These are phyloP conservation scores for Dolichoris vasculosae DNA, from an alignment of 1,140 invertebrate genomes.

Conservation along the genomic window DNA sequence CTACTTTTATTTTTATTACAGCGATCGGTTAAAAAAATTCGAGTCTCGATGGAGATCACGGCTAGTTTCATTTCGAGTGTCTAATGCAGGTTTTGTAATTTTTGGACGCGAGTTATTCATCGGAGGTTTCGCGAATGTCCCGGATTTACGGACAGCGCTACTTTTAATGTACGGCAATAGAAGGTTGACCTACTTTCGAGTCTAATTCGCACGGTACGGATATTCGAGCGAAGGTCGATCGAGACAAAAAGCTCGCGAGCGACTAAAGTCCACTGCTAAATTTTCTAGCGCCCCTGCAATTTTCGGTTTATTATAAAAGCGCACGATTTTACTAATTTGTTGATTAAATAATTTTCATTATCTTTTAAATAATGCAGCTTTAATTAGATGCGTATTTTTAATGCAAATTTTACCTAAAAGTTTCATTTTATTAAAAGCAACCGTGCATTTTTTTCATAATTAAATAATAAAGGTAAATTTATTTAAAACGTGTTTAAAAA, in stretches of 20 bases:
- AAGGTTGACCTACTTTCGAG: conserved; percentile 61
- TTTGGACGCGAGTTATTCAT: conserved; percentile 1
- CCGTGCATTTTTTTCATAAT: not conserved
- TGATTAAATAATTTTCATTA: conserved; percentile 13
- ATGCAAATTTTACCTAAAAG: not conserved
- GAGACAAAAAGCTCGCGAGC: conserved; percentile 55
- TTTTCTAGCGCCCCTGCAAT: not conserved
- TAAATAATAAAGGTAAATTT: not conserved
- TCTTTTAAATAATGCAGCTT: not conserved
- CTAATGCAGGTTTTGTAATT: not conserved
- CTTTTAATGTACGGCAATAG: conserved; percentile 47
- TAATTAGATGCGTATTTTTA: not conserved
- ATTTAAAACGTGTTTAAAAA: no score
- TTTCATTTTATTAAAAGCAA: not conserved
- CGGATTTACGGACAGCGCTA: not conserved
- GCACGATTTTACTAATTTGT: conserved; percentile 6
- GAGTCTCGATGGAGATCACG: not conserved
- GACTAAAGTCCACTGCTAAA: conserved; percentile 49
- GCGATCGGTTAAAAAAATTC: no score
- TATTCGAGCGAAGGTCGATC: conserved; percentile 58
- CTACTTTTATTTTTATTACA: no score
- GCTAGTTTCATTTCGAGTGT: not conserved
- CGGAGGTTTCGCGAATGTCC: conserved; percentile 13
- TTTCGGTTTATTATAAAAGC: conserved; percentile 5
- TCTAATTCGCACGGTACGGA: conserved; percentile 58